phyloP scores from a whole-genome alignment of 2,113 vertebrate species.

The Antigone vipio region DNA sequence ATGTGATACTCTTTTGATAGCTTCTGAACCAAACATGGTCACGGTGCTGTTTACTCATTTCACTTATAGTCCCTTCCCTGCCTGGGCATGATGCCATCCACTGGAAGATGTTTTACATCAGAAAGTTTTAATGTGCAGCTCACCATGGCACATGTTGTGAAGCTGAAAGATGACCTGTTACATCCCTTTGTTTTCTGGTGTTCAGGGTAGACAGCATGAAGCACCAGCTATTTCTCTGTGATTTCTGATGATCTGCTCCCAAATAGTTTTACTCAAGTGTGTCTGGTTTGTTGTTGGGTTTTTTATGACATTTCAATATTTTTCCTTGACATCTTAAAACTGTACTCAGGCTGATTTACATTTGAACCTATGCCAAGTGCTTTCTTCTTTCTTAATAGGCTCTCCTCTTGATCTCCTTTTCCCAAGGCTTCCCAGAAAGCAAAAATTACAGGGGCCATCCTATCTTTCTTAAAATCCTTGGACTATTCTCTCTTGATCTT shows the following conservation, averaged over 20 bases:
- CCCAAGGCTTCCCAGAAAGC: not conserved
- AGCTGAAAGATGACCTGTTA: not conserved
- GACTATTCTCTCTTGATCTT: not conserved
- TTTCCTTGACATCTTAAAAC: not conserved
- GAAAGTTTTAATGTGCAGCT: not conserved
- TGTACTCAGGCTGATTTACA: not conserved
- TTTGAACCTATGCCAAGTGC: slow-evolving; percentile 3
- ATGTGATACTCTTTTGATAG: not conserved
- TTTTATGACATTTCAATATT: not conserved
- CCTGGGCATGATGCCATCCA: not conserved
- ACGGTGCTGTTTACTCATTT: not conserved
- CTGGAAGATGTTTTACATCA: not conserved
- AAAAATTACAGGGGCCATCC: not conserved
- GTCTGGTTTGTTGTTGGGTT: not conserved
- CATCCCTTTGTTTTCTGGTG: not conserved
- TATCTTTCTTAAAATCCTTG: not conserved
- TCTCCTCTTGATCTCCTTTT: slow-evolving; percentile 1
- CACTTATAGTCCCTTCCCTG: not conserved
- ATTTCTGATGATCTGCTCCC: not conserved
- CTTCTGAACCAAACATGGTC: not conserved
- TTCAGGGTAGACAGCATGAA: not conserved
- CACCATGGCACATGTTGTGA: not conserved
- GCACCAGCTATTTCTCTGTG: not conserved
- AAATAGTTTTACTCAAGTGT: not conserved
- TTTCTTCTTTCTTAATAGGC: not conserved